phyloP scores from a whole-genome alignment of 2,797 vertebrate genomes.

The Psittacula echo region DNA sequence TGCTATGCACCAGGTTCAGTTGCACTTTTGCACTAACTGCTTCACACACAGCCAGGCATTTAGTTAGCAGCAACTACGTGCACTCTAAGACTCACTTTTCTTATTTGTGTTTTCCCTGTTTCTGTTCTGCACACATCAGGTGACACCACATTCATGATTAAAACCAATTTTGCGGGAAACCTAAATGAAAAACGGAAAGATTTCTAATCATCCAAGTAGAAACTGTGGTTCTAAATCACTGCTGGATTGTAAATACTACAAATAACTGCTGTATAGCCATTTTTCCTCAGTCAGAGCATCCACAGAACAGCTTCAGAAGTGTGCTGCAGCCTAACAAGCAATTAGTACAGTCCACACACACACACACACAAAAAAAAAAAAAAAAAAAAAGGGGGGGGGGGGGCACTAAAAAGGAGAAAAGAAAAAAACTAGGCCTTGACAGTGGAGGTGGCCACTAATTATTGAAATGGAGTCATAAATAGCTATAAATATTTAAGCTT shows the following conservation, averaged over 20 bases:
- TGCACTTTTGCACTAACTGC: neutral
- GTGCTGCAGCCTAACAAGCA: neutral
- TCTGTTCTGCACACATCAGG: neutral
- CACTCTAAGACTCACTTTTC: neutral
- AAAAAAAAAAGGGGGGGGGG: fast-evolving
- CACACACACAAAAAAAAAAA: too few species aligned
- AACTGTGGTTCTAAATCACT: neutral
- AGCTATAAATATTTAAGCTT: slow-evolving; percentile 76
- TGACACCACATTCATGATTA: neutral
- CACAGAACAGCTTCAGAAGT: neutral
- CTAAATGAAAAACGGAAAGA: neutral
- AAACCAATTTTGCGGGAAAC: neutral
- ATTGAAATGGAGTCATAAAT: slow-evolving; percentile 60
- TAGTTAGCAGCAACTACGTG: neutral
- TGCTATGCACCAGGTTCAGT: neutral
- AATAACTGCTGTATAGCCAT: neutral
- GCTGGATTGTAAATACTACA: neutral
- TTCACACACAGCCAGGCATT: neutral
- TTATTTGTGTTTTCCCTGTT: neutral
- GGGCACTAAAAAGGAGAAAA: neutral
- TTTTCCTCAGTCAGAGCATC: slow-evolving; percentile 4
- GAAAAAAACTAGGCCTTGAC: neutral
- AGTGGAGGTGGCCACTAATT: slow-evolving; percentile 44
- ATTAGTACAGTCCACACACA: neutral
- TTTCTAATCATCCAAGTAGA: neutral